Evolutionary conservation across 2,888 invertebrate species (phyloP), one percentile per base, ranked within the genome.

Genomic region (Poecilobothrus nobilitatus): DNA sequence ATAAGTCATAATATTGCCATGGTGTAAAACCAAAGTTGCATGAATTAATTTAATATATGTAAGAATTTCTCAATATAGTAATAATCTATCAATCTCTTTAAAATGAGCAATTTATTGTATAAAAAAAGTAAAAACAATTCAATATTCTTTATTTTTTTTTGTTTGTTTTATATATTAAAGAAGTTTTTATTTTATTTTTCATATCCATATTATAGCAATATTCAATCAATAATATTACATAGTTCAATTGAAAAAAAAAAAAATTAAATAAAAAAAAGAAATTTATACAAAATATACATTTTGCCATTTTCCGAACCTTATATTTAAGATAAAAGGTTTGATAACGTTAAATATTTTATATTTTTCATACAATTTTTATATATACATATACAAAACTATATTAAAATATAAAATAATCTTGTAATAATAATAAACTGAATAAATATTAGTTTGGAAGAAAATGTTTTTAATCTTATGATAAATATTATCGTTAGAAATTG

Each of bases 341-440:
- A 53, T 53, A 27, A 53, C 53, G n/a, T 12, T 53, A 53, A 53
- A 53, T 53, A 53, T 53, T 53, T 53, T 53, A 53, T 53, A 53
- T n/a, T 53, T 53, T 53, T 53, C 53, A 53, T 53, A 53, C 53
- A 53, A 53, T 18, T 53, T 53, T 53, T 53, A 53, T 53, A 53
- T 53, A 53, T 2, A 53, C 15, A 53, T 18, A 53, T 53, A 15
- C 15, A 10, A 5, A 37, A 37, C 12, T 37, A 12, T 37, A 53
- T 15, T 53, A 53, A 27, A 27, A 53, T 53, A 53, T 53, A 18
- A 53, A 53, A 37, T 37, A 37, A 37, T 10, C 12, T 37, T 27
- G 27, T 27, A 27, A 27, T 27, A 27, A 27, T 27, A 27, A 27
- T 27, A 27, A 27, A 27, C 27, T 37, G 12, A 37, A 37, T 37